Evolutionary conservation across 1,140 invertebrate genomes (phyloP), one percentile per base, ranked within the genome.

Genomic region (Drosophila trapezifrons): DNA sequence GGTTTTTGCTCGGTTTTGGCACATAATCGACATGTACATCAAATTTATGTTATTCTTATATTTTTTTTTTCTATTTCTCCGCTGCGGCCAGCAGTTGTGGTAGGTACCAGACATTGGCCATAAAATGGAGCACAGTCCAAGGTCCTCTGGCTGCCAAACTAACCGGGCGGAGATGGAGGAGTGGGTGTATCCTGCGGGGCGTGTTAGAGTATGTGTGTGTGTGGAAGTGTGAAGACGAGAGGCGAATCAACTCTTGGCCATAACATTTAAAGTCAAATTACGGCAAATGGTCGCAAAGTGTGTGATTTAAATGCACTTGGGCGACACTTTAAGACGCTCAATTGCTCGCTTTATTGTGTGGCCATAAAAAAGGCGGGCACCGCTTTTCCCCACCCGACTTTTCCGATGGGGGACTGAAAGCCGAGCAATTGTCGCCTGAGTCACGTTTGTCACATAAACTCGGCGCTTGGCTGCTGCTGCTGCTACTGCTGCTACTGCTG

Each of bases 191-290:
- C 47, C 17, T 51, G 46, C 2, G 46, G 22, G 8, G 22, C 40
- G 32, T 12, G 5, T 5, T 17, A 13, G 37, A n/a, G 18, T 10
- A n/a, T 47, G 17, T 13, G 22, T 22, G 32, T 17, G 35, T n/a
- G 6, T 18, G 25, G 5, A 15, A 17, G 38, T n/a, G 45, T 38
- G 22, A 49, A 29, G 56, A 38, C 29, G 72, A 49, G 18, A 20
- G 59, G 60, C 46, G 74, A 78, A 77, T 76, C 77, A 58, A 75
- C 70, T 65, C 49, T 63, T 47, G 77, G 80, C 74, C 84, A 89
- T 89, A 89, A 89, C 84, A 89, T 89, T 89, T 89, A 89, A 89
- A 89, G 84, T 89, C 84, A 89, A 89, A 89, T 89, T 89, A 89
- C 85, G 85, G 84, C 84, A 89, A 89, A 89, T 89, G 84, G 84